Conservation (phyloP, 2,113 vertebrate species). For the Ginglymostoma cirratum region DNA sequence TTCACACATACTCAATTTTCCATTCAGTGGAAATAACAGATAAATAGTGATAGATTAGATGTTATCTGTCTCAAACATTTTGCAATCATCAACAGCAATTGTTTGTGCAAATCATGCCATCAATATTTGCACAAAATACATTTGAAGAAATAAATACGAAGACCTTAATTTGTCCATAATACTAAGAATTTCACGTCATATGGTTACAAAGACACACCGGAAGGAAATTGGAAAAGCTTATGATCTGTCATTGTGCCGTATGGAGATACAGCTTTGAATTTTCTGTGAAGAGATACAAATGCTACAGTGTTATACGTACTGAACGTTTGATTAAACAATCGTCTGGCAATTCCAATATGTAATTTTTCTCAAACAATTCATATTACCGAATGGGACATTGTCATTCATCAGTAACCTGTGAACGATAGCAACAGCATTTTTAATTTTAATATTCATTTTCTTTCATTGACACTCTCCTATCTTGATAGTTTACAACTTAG, state of each 20-base stretch:
- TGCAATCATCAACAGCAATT: no score
- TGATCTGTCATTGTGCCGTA: not conserved
- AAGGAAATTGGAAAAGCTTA: not conserved
- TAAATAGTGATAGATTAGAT: not conserved
- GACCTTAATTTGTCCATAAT: not conserved
- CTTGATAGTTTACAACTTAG: not conserved
- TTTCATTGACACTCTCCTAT: not conserved
- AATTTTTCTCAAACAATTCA: not conserved
- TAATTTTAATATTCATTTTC: not conserved
- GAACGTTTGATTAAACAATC: not conserved
- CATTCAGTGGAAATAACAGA: not conserved
- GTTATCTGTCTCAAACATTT: not conserved
- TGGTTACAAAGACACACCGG: not conserved
- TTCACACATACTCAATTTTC: not conserved
- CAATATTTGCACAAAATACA: not conserved
- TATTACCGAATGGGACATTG: not conserved
- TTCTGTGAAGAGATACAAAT: not conserved
- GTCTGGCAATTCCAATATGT: not conserved
- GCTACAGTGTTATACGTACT: not conserved
- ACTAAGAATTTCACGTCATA: not conserved
- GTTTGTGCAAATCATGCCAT: not conserved
- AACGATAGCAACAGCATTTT: not conserved
- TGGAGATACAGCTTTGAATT: not conserved
- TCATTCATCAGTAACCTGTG: not conserved
- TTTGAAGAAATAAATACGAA: not conserved